These are phyloP conservation scores for Dasyprocta punctata DNA, from an alignment of 2,113 vertebrate genomes.

Conservation along the genomic window DNA sequence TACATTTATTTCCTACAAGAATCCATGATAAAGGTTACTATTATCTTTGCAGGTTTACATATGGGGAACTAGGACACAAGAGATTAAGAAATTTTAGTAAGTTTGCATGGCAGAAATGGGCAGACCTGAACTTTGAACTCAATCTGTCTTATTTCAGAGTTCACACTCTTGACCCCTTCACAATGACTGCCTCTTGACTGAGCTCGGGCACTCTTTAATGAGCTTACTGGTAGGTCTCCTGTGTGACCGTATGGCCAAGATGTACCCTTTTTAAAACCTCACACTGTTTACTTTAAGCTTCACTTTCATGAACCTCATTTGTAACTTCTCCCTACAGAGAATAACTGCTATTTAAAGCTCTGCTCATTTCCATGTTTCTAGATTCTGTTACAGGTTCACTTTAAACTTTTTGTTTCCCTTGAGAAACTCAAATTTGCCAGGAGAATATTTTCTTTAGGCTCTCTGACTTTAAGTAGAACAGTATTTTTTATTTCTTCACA, in stretches of 20 bases:
- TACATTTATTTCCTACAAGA: background rate
- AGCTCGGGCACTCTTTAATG: constrained; percentile 6
- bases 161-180: background rate
- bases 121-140: constrained; percentile 32
- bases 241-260: background rate
- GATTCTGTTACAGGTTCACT: background rate
- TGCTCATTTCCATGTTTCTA: background rate
- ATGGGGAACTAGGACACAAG: background rate
- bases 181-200: background rate
- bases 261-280: background rate
- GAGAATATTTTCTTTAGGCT: background rate
- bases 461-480: background rate
- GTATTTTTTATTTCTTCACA: background rate
- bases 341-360: background rate
- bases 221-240: background rate
- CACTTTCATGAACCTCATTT: constrained; percentile 10
- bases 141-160: background rate
- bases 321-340: constrained; percentile 27
- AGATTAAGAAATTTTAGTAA: background rate
- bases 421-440: background rate
- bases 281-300: constrained; percentile 48
- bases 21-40: background rate
- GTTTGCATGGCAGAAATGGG: background rate
- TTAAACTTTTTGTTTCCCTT: background rate
- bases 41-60: background rate